Percentiles rank a stretch among this genome's conserved stretches.
Evolutionary conservation across 2,113 vertebrate genomes (phyloP).

Genomic region (Tauraco erythrolophus): DNA sequence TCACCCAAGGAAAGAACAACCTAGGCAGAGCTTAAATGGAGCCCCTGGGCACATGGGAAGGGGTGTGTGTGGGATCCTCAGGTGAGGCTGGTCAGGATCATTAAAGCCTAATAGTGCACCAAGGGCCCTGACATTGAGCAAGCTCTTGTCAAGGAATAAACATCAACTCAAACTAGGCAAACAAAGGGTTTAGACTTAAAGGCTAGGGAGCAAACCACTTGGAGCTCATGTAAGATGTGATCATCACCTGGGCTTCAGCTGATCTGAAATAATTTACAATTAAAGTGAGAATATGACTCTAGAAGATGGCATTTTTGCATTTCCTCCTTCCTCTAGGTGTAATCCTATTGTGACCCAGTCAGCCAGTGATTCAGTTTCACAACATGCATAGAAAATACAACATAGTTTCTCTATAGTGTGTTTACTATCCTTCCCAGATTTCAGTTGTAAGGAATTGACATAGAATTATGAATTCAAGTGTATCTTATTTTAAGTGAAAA

Average conservation of each 20-base stretch:
- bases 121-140: fast-evolving
- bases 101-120: fast-evolving
- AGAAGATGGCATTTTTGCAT: background rate
- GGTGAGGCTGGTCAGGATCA: background rate
- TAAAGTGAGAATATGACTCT: background rate
- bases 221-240: background rate
- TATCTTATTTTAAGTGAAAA: background rate
- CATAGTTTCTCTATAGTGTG: background rate
- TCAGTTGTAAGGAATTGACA: background rate
- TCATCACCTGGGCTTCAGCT: background rate
- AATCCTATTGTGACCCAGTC: background rate
- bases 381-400: background rate
- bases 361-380: background rate
- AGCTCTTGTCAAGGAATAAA: background rate
- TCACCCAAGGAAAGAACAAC: fast-evolving
- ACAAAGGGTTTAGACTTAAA: background rate
- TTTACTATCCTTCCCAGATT: background rate
- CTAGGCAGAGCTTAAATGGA: background rate
- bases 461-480: background rate
- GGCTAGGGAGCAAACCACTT: background rate
- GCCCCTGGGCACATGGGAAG: fast-evolving
- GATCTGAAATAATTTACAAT: background rate
- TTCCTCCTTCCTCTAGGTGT: background rate
- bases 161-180: background rate
- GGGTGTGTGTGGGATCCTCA: fast-evolving